Evolutionary conservation across 2,888 invertebrate species (phyloP).

Genomic region (Dryobotodes eremita): DNA sequence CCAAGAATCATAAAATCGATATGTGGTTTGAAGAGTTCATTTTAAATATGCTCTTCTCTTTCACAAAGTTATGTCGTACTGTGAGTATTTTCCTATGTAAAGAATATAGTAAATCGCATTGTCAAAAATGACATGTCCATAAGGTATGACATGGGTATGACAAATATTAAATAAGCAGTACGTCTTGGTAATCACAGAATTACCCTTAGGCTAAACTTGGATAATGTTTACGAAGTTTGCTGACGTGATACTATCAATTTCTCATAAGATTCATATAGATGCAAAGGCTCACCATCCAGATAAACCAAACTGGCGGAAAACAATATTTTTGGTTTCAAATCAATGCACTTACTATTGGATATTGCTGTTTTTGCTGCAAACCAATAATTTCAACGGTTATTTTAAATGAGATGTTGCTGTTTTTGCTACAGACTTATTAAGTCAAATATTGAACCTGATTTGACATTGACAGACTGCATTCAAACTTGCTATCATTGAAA

Average conservation of each 20-base stretch:
- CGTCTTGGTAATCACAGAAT: background rate
- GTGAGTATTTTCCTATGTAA: background rate
- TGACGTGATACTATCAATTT: conserved; percentile 1
- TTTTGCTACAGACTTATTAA: too few relatives aligned
- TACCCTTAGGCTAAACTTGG: background rate
- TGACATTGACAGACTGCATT: too few relatives aligned
- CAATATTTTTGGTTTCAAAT: too few relatives aligned
- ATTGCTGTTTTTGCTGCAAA: too few relatives aligned
- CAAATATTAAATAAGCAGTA: background rate
- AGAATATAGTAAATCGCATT: background rate
- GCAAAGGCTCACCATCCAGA: too few relatives aligned
- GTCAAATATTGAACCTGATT: too few relatives aligned
- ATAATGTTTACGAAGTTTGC: background rate
- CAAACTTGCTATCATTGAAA: too few relatives aligned
- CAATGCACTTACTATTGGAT: too few relatives aligned
- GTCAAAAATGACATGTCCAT: background rate
- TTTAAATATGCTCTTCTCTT: background rate
- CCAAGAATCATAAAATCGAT: background rate
- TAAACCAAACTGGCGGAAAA: too few relatives aligned
- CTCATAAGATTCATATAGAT: too few relatives aligned
- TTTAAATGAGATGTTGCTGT: too few relatives aligned
- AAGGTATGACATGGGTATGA: background rate
- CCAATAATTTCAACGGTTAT: too few relatives aligned
- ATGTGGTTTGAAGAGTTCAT: background rate
- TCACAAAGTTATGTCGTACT: background rate